Base-by-base conservation (phyloP, 2,797 vertebrate genomes). In the Sebastes taczanowskii region DNA sequence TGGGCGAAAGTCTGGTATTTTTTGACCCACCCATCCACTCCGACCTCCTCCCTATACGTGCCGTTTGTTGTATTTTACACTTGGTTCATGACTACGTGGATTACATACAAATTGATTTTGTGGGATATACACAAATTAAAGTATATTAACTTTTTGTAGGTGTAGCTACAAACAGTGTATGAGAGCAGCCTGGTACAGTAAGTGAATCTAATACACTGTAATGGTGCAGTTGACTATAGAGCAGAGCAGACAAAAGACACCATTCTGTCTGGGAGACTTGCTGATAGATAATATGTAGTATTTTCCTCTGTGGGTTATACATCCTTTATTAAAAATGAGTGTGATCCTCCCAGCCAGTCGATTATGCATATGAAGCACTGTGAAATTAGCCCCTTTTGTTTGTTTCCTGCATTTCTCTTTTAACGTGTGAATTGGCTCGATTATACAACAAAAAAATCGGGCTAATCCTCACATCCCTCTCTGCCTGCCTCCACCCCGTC, bases 361-460 rank as follows among this genome's bases (percentile, higher is more conserved):
- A 87, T 90, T 89, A 85, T 86, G 67, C 63, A 78, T 46, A 71
- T 76, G 58, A 81, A 78, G 49, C 66, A 10, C 71, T 88, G 86
- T 82, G 86, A 91, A 91, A 94, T 94, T 83, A 93, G 73, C 74
- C 82, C 68, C 88, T 86, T 91, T 93, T 93, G 91, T 93, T 89
- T 82, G 78, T 42, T 63, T 70, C 86, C 58, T 77, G 64, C 73
- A n/a, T 89, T 88, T 86, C 56, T 90, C 83, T 88, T 92, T 84
- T 65, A 90, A 86, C 64, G 64, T 85, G 81, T 83, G 89, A 94
- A 94, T 86, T 90, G 93, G 89, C 90, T 90, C 49, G 53, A 86
- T 92, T 90, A 88, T 86, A 90, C 84, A 80, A 81, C 71, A 85
- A 85, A 88, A 81, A 84, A 91, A 92, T 86, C 67, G n/a, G 85